phyloP scores from a whole-genome alignment of 2,113 vertebrate species.

The Nesogale talazaci region DNA sequence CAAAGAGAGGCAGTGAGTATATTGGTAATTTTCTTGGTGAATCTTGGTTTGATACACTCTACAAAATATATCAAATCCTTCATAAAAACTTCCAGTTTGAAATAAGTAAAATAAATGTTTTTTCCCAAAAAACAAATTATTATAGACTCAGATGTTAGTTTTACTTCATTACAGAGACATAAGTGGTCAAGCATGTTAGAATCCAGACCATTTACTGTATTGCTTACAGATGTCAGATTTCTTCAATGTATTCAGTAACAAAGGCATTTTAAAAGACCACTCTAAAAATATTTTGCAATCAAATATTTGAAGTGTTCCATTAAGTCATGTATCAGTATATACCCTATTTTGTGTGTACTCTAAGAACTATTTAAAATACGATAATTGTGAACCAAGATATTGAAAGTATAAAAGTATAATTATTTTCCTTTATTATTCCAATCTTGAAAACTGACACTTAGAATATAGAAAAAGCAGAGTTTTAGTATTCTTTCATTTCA shows the following conservation, averaged over 20 bases:
- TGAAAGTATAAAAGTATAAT: neutral
- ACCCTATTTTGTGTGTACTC: neutral
- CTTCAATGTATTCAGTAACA: neutral
- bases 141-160: neutral
- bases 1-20: neutral
- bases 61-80: neutral
- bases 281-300: neutral
- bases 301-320: conserved; percentile 33
- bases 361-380: conserved; percentile 35
- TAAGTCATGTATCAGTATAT: neutral
- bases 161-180: neutral
- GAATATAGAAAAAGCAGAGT: neutral
- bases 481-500: neutral
- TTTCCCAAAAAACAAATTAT: neutral
- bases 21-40: neutral
- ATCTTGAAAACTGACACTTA: neutral
- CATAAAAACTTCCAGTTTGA: neutral
- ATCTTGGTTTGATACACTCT: neutral
- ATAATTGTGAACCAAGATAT: neutral
- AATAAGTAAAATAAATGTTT: neutral
- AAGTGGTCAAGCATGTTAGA: neutral
- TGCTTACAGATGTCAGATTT: neutral
- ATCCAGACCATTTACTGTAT: neutral
- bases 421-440: conserved; percentile 24
- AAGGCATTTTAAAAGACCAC: conserved; percentile 31